Evolutionary conservation across 2,113 vertebrate genomes (phyloP).

Genomic region (Reinhardtius hippoglossoides): DNA sequence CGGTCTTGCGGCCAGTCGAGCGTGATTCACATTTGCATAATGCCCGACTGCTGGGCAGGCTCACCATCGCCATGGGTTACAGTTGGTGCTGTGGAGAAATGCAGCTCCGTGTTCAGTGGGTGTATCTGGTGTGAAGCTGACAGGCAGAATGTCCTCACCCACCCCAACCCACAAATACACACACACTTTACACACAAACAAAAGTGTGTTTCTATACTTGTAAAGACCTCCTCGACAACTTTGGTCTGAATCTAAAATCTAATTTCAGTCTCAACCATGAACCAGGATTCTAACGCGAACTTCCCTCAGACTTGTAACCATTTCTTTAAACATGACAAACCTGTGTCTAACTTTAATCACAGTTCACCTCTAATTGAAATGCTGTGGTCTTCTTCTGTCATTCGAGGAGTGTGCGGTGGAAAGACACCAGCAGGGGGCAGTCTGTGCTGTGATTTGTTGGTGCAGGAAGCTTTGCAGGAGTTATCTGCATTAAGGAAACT

Average conservation of each 20-base stretch:
- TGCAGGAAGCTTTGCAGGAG: background rate
- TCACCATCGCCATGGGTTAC: conserved; percentile 63
- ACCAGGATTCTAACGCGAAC: too few species aligned
- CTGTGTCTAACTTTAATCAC: too few species aligned
- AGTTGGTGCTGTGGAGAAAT: conserved; percentile 50
- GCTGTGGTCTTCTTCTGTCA: background rate
- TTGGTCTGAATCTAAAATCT: background rate
- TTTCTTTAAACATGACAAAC: too few species aligned
- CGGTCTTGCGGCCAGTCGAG: conserved; percentile 51
- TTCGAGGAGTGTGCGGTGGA: background rate
- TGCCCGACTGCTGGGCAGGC: conserved; percentile 45
- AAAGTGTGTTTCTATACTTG: background rate
- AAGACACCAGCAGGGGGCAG: conserved; percentile 51
- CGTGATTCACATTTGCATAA: conserved; percentile 69
- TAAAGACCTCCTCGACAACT: background rate
- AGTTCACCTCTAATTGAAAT: too few species aligned
- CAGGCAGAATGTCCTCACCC: conserved; percentile 29
- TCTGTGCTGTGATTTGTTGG: background rate
- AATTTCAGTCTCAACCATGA: background rate
- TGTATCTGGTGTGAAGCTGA: conserved; percentile 36
- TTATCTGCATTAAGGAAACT: conserved; percentile 6
- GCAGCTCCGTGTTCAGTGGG: conserved; percentile 25
- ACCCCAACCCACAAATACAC: conserved; percentile 42
- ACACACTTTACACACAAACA: conserved; percentile 21
- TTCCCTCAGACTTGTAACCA: too few species aligned